These are phyloP conservation scores for Tenthredo scrophulariae DNA, from an alignment of 2,888 invertebrate genomes.

Conservation along the genomic window DNA sequence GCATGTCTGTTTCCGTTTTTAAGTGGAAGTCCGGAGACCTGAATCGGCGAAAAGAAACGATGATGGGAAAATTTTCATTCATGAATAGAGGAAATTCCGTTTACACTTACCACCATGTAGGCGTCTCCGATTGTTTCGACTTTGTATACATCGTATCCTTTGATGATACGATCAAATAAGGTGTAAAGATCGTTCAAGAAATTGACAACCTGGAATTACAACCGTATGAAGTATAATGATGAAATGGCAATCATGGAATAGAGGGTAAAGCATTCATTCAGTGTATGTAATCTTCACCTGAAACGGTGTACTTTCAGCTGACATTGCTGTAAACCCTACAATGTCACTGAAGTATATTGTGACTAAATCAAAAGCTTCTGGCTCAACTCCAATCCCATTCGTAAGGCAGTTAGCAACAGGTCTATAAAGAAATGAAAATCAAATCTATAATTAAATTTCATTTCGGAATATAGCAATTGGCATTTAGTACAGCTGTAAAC, in stretches of 20 bases:
- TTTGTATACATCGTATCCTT: constrained; percentile 98
- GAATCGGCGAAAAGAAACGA: constrained; percentile 66
- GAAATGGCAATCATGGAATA: not conserved
- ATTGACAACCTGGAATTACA: constrained; percentile 88
- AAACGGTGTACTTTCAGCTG: constrained; percentile 95
- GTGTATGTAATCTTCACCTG: constrained; percentile 81
- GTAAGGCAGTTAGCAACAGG: constrained; percentile 94
- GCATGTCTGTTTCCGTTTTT: constrained; percentile 92
- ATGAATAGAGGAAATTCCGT: not conserved
- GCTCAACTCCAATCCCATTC: constrained; percentile 93
- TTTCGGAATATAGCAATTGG: constrained; percentile 10
- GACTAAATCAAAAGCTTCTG: constrained; percentile 95
- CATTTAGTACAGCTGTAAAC: not conserved
- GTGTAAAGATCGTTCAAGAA: constrained; percentile 99
- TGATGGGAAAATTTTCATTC: constrained; percentile 9
- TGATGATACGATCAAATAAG: constrained; percentile 96
- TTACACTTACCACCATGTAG: constrained; percentile 85
- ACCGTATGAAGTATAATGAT: constrained; percentile 54
- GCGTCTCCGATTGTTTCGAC: constrained; percentile 96
- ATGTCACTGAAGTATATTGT: constrained; percentile 99
- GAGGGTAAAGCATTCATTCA: not conserved
- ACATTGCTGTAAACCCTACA: constrained; percentile 97
- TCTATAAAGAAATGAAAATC: constrained; percentile 79
- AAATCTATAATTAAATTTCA: not conserved
- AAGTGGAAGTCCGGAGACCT: constrained; percentile 94